A percentile compares a stretch with the other conserved stretches of the same genome.
These are phyloP conservation scores for Eupithecia centaureata DNA, from an alignment of 2,888 invertebrate species.

Conservation along the genomic window DNA sequence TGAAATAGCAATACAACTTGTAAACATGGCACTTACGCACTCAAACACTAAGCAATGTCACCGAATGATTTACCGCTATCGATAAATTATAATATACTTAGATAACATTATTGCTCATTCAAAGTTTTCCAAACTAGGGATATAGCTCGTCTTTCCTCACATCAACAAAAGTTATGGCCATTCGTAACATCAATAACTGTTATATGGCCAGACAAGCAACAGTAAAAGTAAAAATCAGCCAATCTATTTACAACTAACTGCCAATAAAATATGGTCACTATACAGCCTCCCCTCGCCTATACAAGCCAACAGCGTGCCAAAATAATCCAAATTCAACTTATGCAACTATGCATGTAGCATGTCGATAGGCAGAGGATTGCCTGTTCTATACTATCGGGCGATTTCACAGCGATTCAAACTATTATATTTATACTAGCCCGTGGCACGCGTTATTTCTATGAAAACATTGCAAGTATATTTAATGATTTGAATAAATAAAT, in stretches of 20 bases:
- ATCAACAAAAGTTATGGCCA: conserved; percentile 5
- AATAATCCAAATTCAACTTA: conserved; percentile 53
- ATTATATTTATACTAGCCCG: no score
- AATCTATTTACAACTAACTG: conserved; percentile 26
- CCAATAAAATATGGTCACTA: conserved; percentile 38
- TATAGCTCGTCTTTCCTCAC: conserved; percentile 1
- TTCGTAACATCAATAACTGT: conserved; percentile 11
- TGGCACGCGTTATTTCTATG: no score
- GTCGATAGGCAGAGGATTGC: conserved; percentile 35
- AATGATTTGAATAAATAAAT: no score
- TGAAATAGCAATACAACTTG: no score
- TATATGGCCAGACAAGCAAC: conserved; percentile 13
- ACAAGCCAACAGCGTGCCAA: conserved; percentile 50
- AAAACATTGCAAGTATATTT: no score
- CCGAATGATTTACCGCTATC: neutral
- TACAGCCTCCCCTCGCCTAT: conserved; percentile 47
- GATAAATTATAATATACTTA: neutral
- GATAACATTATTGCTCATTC: neutral
- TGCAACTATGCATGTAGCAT: conserved; percentile 41
- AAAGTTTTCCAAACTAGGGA: no score
- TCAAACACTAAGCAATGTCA: no score
- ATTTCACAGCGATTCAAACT: conserved; percentile 18
- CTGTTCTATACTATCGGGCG: conserved; percentile 27
- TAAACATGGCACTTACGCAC: no score
- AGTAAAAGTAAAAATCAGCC: conserved; percentile 21